These are phyloP conservation scores for Conus betulinus DNA, from an alignment of 1,140 invertebrate genomes.

Conservation along the genomic window DNA sequence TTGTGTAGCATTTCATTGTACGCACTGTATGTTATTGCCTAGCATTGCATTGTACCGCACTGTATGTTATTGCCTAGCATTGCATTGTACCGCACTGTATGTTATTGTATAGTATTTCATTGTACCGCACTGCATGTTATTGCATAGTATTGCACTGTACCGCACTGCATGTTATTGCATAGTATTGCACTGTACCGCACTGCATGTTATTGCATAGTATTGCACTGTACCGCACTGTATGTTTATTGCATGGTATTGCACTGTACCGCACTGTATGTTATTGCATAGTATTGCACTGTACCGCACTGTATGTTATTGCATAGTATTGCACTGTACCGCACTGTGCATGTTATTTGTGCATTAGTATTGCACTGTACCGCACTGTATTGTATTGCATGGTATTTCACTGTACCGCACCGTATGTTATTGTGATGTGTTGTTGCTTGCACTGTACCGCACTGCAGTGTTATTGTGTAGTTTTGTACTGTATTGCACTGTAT, in stretches of 20 bases:
- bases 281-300: constrained; percentile 47
- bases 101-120: constrained; percentile 58
- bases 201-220: constrained; percentile 42
- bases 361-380: constrained; percentile 31
- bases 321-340: constrained; percentile 36
- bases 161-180: constrained; percentile 12
- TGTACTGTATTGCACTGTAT: background rate
- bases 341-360: constrained; percentile 38
- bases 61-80: too few species aligned
- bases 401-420: background rate
- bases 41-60: too few species aligned
- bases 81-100: constrained; percentile 21
- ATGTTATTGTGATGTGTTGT: constrained; percentile 17
- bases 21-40: too few species aligned
- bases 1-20: too few species aligned
- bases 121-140: constrained; percentile 47
- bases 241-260: background rate
- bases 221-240: background rate
- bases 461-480: constrained; percentile 58
- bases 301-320: constrained; percentile 30
- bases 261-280: background rate
- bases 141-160: constrained; percentile 48
- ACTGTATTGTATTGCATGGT: constrained; percentile 43
- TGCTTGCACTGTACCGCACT: constrained; percentile 56
- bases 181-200: constrained; percentile 51